A percentile compares a stretch with the other conserved stretches of the same genome.
Evolutionary conservation across 2,888 invertebrate species (phyloP).

Genomic region (Polyommatus iphigenia): DNA sequence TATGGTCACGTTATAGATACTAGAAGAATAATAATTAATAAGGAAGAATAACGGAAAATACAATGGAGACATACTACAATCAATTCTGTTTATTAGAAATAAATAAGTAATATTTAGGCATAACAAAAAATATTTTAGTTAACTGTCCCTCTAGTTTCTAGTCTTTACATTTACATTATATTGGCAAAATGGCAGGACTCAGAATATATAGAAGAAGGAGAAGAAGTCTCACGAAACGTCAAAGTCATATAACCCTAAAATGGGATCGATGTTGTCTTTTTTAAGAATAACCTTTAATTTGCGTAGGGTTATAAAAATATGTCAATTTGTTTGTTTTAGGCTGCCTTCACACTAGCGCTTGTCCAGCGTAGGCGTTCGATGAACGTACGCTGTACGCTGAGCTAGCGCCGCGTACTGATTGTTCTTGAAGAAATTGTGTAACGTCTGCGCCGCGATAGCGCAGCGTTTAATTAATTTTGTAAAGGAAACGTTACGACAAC

Average conservation of each 20-base stretch:
- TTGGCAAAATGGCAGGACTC: constrained; percentile 15
- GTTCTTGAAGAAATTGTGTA: too few species aligned
- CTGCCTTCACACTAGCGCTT: too few species aligned
- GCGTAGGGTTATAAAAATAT: background rate
- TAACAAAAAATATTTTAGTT: too few species aligned
- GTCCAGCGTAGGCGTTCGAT: too few species aligned
- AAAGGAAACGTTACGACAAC: too few species aligned
- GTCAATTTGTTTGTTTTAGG: background rate
- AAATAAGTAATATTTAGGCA: background rate
- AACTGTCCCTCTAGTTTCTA: background rate
- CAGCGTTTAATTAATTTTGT: too few species aligned
- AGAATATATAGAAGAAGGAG: background rate
- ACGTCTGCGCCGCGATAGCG: too few species aligned
- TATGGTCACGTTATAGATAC: too few species aligned
- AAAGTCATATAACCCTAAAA: background rate
- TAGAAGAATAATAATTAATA: background rate
- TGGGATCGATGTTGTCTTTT: background rate
- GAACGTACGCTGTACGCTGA: too few species aligned
- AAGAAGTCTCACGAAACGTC: background rate
- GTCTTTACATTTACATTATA: background rate
- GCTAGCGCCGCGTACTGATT: too few species aligned
- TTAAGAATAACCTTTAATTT: background rate
- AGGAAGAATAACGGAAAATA: background rate
- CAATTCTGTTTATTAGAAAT: background rate
- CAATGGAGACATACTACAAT: background rate